Conservation (phyloP, 2,888 invertebrate genomes). For the Mechanitis messenoides region DNA sequence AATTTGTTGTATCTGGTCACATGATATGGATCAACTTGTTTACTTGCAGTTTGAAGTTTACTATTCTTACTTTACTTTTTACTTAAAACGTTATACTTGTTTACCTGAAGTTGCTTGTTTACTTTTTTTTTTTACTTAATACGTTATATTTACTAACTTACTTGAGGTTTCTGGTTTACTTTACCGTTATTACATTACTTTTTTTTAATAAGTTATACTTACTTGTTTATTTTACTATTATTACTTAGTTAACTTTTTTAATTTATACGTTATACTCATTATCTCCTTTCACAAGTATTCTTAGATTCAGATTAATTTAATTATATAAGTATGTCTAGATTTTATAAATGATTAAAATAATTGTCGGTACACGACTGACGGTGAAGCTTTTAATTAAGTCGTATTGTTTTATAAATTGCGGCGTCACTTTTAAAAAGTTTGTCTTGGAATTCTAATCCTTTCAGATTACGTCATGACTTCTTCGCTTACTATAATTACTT, state of each 20-base stretch:
- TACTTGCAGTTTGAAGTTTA: constrained; percentile 6
- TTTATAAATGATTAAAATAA: constrained; percentile 57
- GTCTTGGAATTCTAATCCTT: constrained; percentile 46
- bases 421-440: constrained; percentile 64
- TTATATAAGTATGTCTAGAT: constrained; percentile 47
- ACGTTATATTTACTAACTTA: no score
- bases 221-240: constrained; percentile 1
- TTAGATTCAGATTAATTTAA: constrained; percentile 36
- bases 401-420: constrained; percentile 61
- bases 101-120: no score
- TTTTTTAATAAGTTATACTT: neutral
- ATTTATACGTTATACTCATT: constrained; percentile 35
- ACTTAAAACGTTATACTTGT: constrained; percentile 14
- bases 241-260: neutral
- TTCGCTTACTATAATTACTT: constrained; percentile 34
- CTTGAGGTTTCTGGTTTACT: no score
- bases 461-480: constrained; percentile 41
- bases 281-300: constrained; percentile 24
- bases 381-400: constrained; percentile 65
- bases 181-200: no score
- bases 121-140: no score
- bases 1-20: neutral
- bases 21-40: neutral
- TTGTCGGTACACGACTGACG: constrained; percentile 47
- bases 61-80: neutral